phyloP scores from a whole-genome alignment of 2,113 vertebrate species.

The Channa maculata region DNA sequence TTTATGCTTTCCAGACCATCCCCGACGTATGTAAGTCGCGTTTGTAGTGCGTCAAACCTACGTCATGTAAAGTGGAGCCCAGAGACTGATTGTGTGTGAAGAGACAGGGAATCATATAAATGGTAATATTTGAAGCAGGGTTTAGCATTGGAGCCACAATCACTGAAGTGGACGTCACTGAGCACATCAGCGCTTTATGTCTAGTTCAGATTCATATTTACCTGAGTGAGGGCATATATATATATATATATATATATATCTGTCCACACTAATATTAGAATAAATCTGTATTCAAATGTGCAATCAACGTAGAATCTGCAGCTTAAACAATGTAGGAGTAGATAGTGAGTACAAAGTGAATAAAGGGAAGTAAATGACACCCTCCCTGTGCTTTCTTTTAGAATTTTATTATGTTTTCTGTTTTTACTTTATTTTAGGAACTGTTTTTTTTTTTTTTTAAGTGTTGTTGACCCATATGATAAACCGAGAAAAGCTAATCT shows the following conservation, averaged over 20 bases:
- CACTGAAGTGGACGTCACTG: neutral
- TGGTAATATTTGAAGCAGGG: constrained; percentile 22
- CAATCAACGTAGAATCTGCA: constrained; percentile 35
- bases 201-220: neutral
- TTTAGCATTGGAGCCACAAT: constrained; percentile 25
- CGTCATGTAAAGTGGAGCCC: neutral
- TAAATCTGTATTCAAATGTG: constrained; percentile 14
- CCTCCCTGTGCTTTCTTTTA: no score
- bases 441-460: no score
- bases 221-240: no score
- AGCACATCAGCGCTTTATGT: constrained; percentile 25
- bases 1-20: constrained; percentile 17
- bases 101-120: neutral
- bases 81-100: neutral
- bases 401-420: no score
- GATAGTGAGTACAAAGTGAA: neutral
- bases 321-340: neutral
- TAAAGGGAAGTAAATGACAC: constrained; percentile 18
- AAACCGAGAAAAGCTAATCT: no score
- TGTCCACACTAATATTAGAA: no score
- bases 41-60: neutral
- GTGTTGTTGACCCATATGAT: no score
- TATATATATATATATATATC: no score
- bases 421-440: no score
- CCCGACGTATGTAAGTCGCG: neutral